Evolutionary conservation across 2,113 vertebrate species (phyloP).

Genomic region (Rhynchomys soricoides): DNA sequence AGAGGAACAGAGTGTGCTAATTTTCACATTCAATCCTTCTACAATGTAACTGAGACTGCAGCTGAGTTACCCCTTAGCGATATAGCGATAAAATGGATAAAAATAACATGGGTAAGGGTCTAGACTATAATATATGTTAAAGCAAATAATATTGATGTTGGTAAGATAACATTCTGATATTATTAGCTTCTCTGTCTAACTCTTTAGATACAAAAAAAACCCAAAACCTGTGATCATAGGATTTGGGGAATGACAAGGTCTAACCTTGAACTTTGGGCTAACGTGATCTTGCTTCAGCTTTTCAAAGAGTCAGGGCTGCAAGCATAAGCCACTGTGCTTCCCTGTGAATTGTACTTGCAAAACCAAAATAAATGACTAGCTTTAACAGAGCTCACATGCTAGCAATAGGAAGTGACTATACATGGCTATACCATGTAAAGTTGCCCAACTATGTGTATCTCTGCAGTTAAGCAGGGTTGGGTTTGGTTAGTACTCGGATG

Average conservation of each 20-base stretch:
- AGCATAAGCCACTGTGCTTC: not conserved
- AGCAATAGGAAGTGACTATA: slow-evolving; percentile 42
- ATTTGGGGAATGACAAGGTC: not conserved
- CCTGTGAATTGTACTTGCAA: slow-evolving; percentile 46
- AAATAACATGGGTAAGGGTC: not conserved
- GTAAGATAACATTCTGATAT: slow-evolving; percentile 44
- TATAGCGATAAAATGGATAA: slow-evolving; percentile 46
- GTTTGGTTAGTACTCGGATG: not conserved
- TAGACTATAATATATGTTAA: not conserved
- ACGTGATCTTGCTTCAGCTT: not conserved
- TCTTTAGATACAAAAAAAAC: not conserved
- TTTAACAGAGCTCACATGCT: not conserved
- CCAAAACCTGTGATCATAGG: not conserved
- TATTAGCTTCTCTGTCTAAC: slow-evolving; percentile 40
- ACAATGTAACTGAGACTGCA: not conserved
- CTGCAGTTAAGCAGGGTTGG: not conserved
- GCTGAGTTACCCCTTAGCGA: not conserved
- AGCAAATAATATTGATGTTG: not conserved
- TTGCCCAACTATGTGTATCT: not conserved
- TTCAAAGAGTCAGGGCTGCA: not conserved
- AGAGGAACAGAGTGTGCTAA: not conserved
- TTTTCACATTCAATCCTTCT: slow-evolving; percentile 37
- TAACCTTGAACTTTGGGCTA: not conserved
- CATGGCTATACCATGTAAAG: not conserved
- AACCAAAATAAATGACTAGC: slow-evolving; percentile 45